Conservation (phyloP, 2,797 vertebrate species). For the Loriculus beryllinus region DNA sequence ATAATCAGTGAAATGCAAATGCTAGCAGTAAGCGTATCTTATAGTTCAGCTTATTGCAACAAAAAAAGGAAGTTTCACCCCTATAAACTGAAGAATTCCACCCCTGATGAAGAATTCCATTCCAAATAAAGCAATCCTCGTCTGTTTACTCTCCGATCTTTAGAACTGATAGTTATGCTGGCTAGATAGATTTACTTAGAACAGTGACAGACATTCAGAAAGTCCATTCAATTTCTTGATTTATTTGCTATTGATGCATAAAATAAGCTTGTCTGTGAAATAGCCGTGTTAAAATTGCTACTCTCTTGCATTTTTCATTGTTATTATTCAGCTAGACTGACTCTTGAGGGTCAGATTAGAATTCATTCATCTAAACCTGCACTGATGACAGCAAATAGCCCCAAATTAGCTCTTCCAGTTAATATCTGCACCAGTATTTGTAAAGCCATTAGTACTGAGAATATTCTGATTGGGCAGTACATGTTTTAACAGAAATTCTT, state of each 20-base stretch:
- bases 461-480: background rate
- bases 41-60: slow-evolving; percentile 24
- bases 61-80: slow-evolving; percentile 31
- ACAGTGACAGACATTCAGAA: slow-evolving; percentile 77
- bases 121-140: slow-evolving; percentile 75
- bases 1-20: background rate
- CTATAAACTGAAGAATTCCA: slow-evolving; percentile 57
- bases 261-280: slow-evolving; percentile 83
- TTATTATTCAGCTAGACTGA: slow-evolving; percentile 77
- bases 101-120: slow-evolving; percentile 64
- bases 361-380: slow-evolving; percentile 74
- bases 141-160: slow-evolving; percentile 72
- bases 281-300: slow-evolving; percentile 77
- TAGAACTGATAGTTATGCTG: slow-evolving; percentile 68
- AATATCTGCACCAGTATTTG: slow-evolving; percentile 56
- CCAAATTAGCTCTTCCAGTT: slow-evolving; percentile 67
- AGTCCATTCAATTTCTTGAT: slow-evolving; percentile 81
- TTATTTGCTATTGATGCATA: slow-evolving; percentile 82
- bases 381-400: slow-evolving; percentile 62
- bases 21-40: slow-evolving; percentile 22
- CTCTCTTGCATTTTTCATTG: slow-evolving; percentile 83
- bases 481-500: slow-evolving; percentile 41
- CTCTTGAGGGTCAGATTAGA: slow-evolving; percentile 81
- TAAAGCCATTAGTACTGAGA: slow-evolving; percentile 11
- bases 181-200: slow-evolving; percentile 76